A percentile compares a stretch with the other conserved stretches of the same genome.
Evolutionary conservation across 2,888 invertebrate species (phyloP).

Genomic region (Carcina quercana): DNA sequence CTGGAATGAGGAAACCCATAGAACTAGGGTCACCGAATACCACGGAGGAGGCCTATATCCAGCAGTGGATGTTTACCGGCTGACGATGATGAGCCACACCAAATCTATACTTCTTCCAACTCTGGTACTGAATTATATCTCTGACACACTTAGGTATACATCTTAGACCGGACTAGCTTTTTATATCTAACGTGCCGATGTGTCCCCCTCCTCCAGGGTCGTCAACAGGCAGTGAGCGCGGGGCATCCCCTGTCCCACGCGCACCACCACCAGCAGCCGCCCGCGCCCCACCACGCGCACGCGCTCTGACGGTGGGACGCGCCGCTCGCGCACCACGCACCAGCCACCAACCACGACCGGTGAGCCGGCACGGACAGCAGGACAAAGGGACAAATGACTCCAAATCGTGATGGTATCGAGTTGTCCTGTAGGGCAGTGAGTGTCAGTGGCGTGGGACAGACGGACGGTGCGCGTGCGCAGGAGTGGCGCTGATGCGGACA

Average conservation of each 20-base stretch:
- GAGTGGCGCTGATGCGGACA: too few species aligned
- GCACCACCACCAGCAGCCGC: conserved; percentile 49
- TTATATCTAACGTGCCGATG: conserved; percentile 3
- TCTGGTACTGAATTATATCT: too few species aligned
- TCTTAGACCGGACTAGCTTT: too few species aligned
- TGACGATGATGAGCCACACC: too few species aligned
- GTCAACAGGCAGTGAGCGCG: conserved; percentile 53
- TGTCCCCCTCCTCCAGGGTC: conserved; percentile 46
- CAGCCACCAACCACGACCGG: conserved; percentile 28
- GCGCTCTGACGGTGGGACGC: conserved; percentile 48
- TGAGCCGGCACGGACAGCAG: conserved; percentile 14
- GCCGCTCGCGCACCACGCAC: conserved; percentile 14
- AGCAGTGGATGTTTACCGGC: too few species aligned
- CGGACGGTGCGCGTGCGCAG: not conserved
- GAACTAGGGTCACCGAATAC: too few species aligned
- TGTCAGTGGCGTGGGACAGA: too few species aligned
- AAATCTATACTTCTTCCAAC: too few species aligned
- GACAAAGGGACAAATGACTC: not conserved
- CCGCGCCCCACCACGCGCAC: conserved; percentile 55
- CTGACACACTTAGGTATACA: too few species aligned
- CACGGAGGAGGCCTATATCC: too few species aligned
- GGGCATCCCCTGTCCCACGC: conserved; percentile 48
- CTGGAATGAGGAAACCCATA: too few species aligned
- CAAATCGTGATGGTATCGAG: not conserved
- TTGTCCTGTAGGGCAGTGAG: too few species aligned